phyloP scores from a whole-genome alignment of 2,113 vertebrate species.

The Macroglossus sobrinus region DNA sequence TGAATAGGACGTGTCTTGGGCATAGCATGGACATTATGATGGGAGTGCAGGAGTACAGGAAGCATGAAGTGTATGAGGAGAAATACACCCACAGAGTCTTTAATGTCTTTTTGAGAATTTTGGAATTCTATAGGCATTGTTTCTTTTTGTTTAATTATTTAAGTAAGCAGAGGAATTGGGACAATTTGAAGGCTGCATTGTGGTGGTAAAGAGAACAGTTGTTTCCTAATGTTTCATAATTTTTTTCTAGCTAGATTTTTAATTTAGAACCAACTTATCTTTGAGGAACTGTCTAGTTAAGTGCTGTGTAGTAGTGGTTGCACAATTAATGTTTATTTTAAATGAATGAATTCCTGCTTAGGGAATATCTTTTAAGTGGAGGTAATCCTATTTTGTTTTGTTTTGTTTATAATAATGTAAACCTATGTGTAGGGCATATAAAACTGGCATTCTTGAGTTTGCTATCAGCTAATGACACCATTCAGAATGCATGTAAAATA shows the following conservation, averaged over 20 bases:
- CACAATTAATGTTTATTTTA: background rate
- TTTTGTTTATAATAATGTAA: background rate
- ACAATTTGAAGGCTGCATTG: background rate
- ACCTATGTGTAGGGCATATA: background rate
- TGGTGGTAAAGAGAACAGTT: background rate
- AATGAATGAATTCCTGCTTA: constrained; percentile 4
- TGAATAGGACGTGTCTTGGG: background rate
- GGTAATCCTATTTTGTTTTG: background rate
- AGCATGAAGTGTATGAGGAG: background rate
- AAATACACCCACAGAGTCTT: background rate
- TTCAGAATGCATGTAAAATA: background rate
- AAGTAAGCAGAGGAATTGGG: background rate
- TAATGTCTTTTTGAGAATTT: constrained; percentile 3
- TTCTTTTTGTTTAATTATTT: constrained; percentile 11
- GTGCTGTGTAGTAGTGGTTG: background rate
- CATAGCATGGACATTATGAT: background rate
- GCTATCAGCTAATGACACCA: background rate
- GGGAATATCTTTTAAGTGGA: background rate
- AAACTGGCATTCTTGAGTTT: background rate
- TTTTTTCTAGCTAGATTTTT: background rate
- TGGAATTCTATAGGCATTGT: background rate
- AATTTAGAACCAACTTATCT: background rate
- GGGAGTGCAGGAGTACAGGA: background rate
- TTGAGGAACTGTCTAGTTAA: background rate
- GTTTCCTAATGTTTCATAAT: background rate